Evolutionary conservation across 2,113 vertebrate genomes (phyloP), one percentile per base, ranked within the genome.

Genomic region (Hippoglossus stenolepis): DNA sequence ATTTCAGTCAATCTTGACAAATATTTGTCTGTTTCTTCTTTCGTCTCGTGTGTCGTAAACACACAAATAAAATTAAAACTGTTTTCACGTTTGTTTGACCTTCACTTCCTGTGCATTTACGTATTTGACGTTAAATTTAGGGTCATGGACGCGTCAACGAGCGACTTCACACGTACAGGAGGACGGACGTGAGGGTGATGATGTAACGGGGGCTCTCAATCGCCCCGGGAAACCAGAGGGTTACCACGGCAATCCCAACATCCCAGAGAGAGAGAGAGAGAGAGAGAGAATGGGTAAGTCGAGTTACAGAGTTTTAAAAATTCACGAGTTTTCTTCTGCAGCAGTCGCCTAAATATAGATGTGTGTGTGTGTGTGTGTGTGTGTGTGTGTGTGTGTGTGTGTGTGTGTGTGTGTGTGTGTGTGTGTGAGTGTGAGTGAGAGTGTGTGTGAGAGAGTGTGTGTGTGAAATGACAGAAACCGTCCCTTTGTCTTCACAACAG

Each of bases 241-340:
- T 79, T 62, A 68, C 80, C 80, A 61, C 60, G 66, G 77, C n/a
- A 45, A 87, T 90, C 77, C 79, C 56, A 47, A 64, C 15, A 65
- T 45, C 45, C 63, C 64, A 51, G 47, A 68, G 5, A 6, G 51
- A 38, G 62, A 77, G n/a, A 13, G 1, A 26, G 80, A 72, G 75
- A 51, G 18, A 9, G 38, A 59, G 60, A 67, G 35, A 9, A 3
- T 13, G 18, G 17, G 51, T 2, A 11, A 72, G 72, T 74, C 31
- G 40, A 56, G 58, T 81, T 77, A 67, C 63, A 82, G 67, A 65
- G 83, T 76, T 75, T 88, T 24, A 91, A 91, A 89, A 77, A 91
- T 91, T 89, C 64, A 89, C 38, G 62, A 86, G 79, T 83, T 89
- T 86, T 85, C 82, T 86, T 51, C 84, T 82, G 82, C 72, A 78